A percentile compares a stretch with the other conserved stretches of the same genome.
These are phyloP conservation scores for Thereva unica DNA, from an alignment of 2,888 invertebrate genomes.

Conservation along the genomic window DNA sequence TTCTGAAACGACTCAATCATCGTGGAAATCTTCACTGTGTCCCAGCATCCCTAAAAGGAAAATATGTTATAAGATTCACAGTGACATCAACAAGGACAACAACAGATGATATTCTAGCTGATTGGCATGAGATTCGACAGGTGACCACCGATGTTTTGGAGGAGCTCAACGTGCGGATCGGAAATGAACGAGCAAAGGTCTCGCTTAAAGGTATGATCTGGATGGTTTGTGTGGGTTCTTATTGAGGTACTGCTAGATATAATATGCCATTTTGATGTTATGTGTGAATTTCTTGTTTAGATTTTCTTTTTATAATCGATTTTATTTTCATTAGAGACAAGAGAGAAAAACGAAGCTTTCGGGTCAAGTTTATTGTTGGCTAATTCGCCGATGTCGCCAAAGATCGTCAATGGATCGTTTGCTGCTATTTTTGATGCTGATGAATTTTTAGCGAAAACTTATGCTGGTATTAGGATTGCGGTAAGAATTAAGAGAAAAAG, in stretches of 20 bases:
- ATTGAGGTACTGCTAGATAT: background rate
- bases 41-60: conserved; percentile 88
- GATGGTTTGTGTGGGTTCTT: background rate
- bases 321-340: conserved; percentile 66
- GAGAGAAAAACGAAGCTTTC: conserved; percentile 82
- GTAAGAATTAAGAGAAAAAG: conserved; percentile 46
- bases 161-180: conserved; percentile 63
- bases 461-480: conserved; percentile 56
- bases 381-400: conserved; percentile 95
- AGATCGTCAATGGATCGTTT: conserved; percentile 92
- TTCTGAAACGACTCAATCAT: conserved; percentile 85
- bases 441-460: conserved; percentile 58
- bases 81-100: conserved; percentile 88
- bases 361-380: conserved; percentile 91
- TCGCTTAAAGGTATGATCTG: conserved; percentile 70
- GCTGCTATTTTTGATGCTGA: conserved; percentile 81
- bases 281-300: background rate
- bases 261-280: conserved; percentile 8
- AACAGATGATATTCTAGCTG: conserved; percentile 74
- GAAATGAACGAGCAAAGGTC: conserved; percentile 66
- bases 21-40: conserved; percentile 91
- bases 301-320: background rate
- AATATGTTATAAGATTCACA: conserved; percentile 87
- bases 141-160: conserved; percentile 73
- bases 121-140: conserved; percentile 83